Percentiles rank a stretch among this genome's conserved stretches.
phyloP scores from a whole-genome alignment of 2,888 invertebrate genomes.

The Oligia fasciuncula region DNA sequence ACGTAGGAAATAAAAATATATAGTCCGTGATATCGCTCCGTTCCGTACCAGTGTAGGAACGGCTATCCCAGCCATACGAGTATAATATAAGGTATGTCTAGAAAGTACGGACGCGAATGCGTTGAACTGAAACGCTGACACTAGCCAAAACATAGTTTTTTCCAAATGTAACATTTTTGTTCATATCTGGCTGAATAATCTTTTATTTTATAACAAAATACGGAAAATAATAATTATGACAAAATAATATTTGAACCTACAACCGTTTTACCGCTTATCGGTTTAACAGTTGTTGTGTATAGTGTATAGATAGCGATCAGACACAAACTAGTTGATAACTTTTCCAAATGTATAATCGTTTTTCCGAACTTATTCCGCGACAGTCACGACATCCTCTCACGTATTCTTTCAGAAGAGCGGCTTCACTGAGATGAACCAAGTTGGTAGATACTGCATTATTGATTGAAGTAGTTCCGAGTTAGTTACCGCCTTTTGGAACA shows the following conservation, averaged over 20 bases:
- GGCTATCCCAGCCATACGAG: slow-evolving; percentile 24
- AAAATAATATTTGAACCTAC: neutral
- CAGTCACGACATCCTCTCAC: slow-evolving; percentile 16
- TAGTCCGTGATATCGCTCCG: slow-evolving; percentile 51
- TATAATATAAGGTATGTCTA: slow-evolving; percentile 1
- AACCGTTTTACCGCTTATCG: neutral
- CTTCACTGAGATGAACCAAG: slow-evolving; percentile 16
- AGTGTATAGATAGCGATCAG: neutral
- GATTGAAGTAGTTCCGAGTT: slow-evolving; percentile 35
- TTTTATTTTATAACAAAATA: neutral
- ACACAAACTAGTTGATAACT: neutral
- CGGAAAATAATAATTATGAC: too few species aligned
- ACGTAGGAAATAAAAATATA: slow-evolving; percentile 55
- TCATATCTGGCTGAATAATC: too few species aligned
- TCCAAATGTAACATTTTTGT: neutral
- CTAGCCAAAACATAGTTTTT: neutral
- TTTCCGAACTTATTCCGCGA: neutral
- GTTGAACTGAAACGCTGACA: neutral
- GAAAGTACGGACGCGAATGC: slow-evolving; percentile 9
- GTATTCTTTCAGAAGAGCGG: slow-evolving; percentile 28
- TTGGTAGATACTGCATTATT: slow-evolving; percentile 50
- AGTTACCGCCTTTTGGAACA: slow-evolving; percentile 21
- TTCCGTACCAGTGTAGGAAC: slow-evolving; percentile 26
- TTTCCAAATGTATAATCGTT: neutral
- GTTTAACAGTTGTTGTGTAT: neutral